These are phyloP conservation scores for Hyles euphorbiae DNA, from an alignment of 1,140 invertebrate genomes.

Conservation along the genomic window DNA sequence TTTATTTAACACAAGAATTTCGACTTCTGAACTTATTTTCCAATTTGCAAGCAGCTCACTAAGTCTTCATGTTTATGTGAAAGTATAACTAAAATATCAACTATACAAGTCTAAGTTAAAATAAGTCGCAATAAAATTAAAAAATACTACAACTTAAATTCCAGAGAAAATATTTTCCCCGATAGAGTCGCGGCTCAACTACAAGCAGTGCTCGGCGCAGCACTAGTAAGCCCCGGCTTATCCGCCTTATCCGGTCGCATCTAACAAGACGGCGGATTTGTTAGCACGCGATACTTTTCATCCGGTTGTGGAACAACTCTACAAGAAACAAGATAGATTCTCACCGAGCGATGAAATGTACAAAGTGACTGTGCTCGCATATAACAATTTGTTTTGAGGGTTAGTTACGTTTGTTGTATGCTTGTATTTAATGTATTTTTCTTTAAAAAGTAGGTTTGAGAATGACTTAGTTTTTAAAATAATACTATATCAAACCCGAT, in stretches of 20 bases:
- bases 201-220: background rate
- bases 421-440: background rate
- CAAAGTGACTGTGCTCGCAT: background rate
- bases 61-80: no score
- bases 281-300: constrained; percentile 4
- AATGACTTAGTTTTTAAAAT: no score
- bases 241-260: background rate
- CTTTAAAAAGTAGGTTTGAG: background rate
- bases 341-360: background rate
- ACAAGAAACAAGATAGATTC: constrained; percentile 4
- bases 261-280: constrained; percentile 19
- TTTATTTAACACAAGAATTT: no score
- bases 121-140: no score
- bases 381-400: background rate
- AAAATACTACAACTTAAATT: no score
- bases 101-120: no score
- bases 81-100: no score
- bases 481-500: no score
- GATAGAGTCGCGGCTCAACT: no score
- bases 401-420: background rate
- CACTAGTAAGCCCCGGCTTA: constrained; percentile 8
- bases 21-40: no score
- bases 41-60: no score
- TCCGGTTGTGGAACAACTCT: constrained; percentile 1
- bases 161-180: no score